Percentiles rank a stretch among this genome's conserved stretches.
phyloP scores from a whole-genome alignment of 2,797 vertebrate species.

The Clarias platycephalus region DNA sequence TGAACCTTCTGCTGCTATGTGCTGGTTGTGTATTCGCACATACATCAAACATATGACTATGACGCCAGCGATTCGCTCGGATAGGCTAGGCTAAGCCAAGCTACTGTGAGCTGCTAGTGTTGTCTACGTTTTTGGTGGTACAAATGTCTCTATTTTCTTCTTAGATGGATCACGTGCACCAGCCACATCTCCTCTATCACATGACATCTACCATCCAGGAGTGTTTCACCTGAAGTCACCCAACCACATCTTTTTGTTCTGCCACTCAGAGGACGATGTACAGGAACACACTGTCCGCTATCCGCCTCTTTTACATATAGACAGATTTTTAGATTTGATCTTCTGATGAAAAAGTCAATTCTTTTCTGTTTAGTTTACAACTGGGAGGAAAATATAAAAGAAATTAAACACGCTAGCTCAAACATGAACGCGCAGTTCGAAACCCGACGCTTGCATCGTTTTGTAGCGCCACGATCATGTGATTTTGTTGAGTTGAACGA shows the following conservation, averaged over 20 bases:
- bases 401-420: neutral
- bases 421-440: neutral
- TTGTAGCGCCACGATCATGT: neutral
- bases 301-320: neutral
- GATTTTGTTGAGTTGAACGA: neutral
- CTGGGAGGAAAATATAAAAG: neutral
- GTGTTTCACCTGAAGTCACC: neutral
- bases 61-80: neutral
- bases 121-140: neutral
- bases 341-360: neutral
- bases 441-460: too few species aligned
- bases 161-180: neutral
- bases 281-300: neutral
- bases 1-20: neutral
- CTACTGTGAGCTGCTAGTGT: neutral
- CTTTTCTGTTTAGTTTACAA: neutral
- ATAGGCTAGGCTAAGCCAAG: neutral
- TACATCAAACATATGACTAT: conserved; percentile 8
- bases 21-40: neutral
- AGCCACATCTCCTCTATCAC: neutral
- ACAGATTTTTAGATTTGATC: neutral
- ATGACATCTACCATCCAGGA: neutral
- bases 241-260: neutral
- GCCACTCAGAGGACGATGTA: neutral
- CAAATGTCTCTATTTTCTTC: neutral